Base-by-base conservation (phyloP, 2,888 invertebrate species). In the Xestia ashworthii region DNA sequence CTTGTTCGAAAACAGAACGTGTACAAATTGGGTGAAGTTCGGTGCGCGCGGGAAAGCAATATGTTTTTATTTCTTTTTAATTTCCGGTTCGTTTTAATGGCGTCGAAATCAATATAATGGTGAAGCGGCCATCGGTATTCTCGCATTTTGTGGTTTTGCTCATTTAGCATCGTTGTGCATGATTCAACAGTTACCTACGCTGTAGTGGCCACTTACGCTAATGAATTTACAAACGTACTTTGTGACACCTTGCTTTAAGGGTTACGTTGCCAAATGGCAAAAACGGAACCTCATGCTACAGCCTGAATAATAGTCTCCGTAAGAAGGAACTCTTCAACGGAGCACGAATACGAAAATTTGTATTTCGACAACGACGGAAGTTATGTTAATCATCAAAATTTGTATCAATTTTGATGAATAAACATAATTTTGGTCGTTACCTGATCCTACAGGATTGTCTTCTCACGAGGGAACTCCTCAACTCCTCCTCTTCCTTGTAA, bases 61-160 rank as follows among this genome's bases (percentile, higher is more conserved):
- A 95, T 95, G 94, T 96, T 96, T 96, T 96, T 96, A 96, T 96
- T 96, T 95, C 95, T 96, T 96, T 96, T 96, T 96, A 96, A 96
- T 96, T 96, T 96, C 96, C 96, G 96, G 96, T 95, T 93, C 93
- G 95, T 93, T 95, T 95, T 96, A 96, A 96, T 96, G 96, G 96
- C 96, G 96, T 95, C 95, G 96, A 96, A 96, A 96, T 96, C 96
- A 96, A 96, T 96, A 96, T 96, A 94, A 96, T 96, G 95, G 95
- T 94, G 93, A 92, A 92, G 93, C 95, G 93, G 93, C 90, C 92
- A 93, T 92, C 94, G 94, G 93, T 93, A 94, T 95, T 95, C 95
- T 95, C 94, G 94, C 94, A 93, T 95, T 95, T 94, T 95, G 96
- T 93, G 96, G 96, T 95, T 95, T 95, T 95, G 95, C 94, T 95